These are phyloP conservation scores for Dermolepida albohirtum DNA, from an alignment of 2,888 invertebrate species.

Conservation along the genomic window DNA sequence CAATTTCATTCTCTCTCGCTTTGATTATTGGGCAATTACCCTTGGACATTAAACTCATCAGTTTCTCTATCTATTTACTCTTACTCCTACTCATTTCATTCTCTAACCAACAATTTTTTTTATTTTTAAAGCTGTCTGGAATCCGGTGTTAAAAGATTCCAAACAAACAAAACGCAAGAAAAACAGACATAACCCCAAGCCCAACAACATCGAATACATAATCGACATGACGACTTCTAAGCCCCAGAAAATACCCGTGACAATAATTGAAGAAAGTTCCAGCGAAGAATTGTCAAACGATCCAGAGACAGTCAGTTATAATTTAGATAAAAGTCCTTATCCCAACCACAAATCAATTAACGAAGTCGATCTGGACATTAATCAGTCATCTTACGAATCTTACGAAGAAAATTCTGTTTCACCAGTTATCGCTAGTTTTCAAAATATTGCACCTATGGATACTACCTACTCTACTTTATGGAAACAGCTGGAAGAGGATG, in stretches of 20 bases:
- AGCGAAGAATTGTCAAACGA: not conserved
- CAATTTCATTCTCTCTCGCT: too few relatives aligned
- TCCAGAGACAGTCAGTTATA: not conserved
- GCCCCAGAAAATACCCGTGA: constrained; percentile 30
- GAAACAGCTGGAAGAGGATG: constrained; percentile 3
- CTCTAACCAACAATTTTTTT: not conserved
- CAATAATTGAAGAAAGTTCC: constrained; percentile 27
- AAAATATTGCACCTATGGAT: constrained; percentile 12
- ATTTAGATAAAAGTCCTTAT: constrained; percentile 15
- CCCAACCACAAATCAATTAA: constrained; percentile 15
- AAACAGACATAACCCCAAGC: not conserved
- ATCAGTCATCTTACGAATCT: constrained; percentile 18
- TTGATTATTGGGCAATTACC: too few relatives aligned
- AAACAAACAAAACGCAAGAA: not conserved
- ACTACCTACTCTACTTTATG: constrained; percentile 33
- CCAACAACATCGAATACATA: constrained; percentile 16
- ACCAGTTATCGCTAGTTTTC: constrained; percentile 14
- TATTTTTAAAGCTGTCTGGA: constrained; percentile 18
- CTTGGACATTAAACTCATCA: too few relatives aligned
- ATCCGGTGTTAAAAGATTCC: not conserved
- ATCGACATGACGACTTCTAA: constrained; percentile 40
- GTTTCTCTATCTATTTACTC: too few relatives aligned
- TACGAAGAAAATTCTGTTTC: constrained; percentile 15
- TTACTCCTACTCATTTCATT: too few relatives aligned
- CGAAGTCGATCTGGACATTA: not conserved